A percentile compares a stretch with the other conserved stretches of the same genome.
Evolutionary conservation across 2,888 invertebrate genomes (phyloP).

Genomic region (Mythimna impura): DNA sequence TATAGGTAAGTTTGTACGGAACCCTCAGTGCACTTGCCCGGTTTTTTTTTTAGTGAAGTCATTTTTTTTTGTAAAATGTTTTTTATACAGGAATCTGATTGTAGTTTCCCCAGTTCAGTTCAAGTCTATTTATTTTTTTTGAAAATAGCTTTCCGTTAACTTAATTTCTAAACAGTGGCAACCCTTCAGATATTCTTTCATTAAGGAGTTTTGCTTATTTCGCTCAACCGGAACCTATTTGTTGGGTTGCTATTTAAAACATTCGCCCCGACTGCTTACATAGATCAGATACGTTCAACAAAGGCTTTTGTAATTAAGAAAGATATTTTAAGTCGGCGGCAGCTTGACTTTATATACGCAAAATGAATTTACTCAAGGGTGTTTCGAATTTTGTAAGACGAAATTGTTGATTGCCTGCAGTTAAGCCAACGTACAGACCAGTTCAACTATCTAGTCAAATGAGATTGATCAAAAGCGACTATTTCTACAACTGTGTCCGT

Average conservation of each 20-base stretch:
- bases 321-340: slow-evolving; percentile 90
- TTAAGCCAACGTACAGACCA: slow-evolving; percentile 40
- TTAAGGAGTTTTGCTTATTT: slow-evolving; percentile 87
- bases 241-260: slow-evolving; percentile 90
- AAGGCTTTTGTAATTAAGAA: slow-evolving; percentile 91
- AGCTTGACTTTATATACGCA: slow-evolving; percentile 88
- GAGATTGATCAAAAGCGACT: slow-evolving; percentile 24
- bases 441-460: slow-evolving; percentile 10
- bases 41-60: too few relatives aligned
- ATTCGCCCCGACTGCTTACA: slow-evolving; percentile 89
- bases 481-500: slow-evolving; percentile 12
- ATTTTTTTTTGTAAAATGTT: too few relatives aligned
- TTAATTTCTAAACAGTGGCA: slow-evolving; percentile 51
- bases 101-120: not conserved
- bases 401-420: slow-evolving; percentile 66
- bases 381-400: slow-evolving; percentile 79
- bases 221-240: slow-evolving; percentile 88
- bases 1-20: too few relatives aligned
- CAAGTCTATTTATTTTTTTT: not conserved
- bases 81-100: too few relatives aligned
- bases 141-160: slow-evolving; percentile 9
- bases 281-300: slow-evolving; percentile 91
- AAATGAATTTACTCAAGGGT: slow-evolving; percentile 89
- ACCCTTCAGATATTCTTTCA: slow-evolving; percentile 84
- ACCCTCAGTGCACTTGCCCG: too few relatives aligned